Percentiles rank a stretch among this genome's conserved stretches.
Evolutionary conservation across 1,140 invertebrate species (phyloP).

Genomic region (Drosophila repletoides): DNA sequence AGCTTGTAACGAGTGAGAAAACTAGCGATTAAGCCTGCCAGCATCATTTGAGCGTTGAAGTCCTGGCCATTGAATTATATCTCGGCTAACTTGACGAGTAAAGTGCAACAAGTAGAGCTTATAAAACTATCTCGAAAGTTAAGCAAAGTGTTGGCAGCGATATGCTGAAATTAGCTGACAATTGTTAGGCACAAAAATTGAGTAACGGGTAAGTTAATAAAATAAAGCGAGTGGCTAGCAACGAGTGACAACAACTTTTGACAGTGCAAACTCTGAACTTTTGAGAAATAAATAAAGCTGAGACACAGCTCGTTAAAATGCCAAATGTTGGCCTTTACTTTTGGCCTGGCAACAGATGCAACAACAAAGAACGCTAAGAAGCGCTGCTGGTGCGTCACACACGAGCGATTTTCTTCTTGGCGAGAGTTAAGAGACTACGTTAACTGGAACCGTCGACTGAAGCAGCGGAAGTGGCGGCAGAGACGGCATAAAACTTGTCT

Average conservation of each 20-base stretch:
- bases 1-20: no score
- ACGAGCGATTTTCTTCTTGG: constrained; percentile 44
- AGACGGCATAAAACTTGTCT: constrained; percentile 41
- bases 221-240: not conserved
- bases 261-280: not conserved
- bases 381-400: constrained; percentile 50
- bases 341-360: not conserved
- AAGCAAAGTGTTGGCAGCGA: not conserved
- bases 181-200: not conserved
- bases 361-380: constrained; percentile 19
- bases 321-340: constrained; percentile 68
- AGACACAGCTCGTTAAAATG: constrained; percentile 49
- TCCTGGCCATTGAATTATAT: no score
- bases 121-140: no score
- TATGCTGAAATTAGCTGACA: not conserved
- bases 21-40: no score
- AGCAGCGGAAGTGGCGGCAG: no score
- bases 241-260: not conserved
- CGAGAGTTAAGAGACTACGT: constrained; percentile 19
- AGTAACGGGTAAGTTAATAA: no score
- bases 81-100: no score
- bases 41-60: no score
- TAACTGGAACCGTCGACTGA: not conserved
- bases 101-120: no score
- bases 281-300: constrained; percentile 5